A percentile compares a stretch with the other conserved stretches of the same genome.
Conservation (phyloP, 23 tunicate species). For the Pegea sp. region DNA sequence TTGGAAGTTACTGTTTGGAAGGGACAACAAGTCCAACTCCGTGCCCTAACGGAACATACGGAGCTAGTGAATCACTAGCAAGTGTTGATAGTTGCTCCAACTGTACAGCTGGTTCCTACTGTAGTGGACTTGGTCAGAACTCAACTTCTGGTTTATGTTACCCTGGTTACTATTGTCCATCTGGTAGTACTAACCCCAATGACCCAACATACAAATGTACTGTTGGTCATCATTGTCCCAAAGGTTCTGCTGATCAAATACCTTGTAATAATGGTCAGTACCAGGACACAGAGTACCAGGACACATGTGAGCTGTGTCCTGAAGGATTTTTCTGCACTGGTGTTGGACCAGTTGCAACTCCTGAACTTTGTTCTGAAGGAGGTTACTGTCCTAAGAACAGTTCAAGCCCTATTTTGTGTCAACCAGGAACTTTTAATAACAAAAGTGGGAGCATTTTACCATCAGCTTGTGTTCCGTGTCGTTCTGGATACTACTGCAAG, state of each 20-base stretch:
- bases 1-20: conserved; percentile 62
- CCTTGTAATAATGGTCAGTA: conserved; percentile 54
- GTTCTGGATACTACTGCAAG: conserved; percentile 41
- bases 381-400: conserved; percentile 21
- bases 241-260: conserved; percentile 14
- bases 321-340: conserved; percentile 54
- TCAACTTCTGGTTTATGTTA: conserved; percentile 20
- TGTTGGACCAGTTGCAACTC: conserved; percentile 16
- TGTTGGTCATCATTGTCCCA: conserved; percentile 44
- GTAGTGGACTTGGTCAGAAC: conserved; percentile 28
- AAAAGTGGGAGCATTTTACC: conserved; percentile 6
- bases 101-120: conserved; percentile 49
- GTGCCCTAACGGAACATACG: conserved; percentile 77
- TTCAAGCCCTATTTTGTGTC: conserved; percentile 22
- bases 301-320: conserved; percentile 37
- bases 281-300: conserved; percentile 28
- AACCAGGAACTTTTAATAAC: conserved; percentile 56
- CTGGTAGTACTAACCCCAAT: conserved; percentile 9
- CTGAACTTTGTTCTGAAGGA: conserved; percentile 25
- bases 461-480: conserved; percentile 29
- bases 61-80: conserved; percentile 1
- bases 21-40: conserved; percentile 32
- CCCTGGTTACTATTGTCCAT: conserved; percentile 75
- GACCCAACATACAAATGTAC: conserved; percentile 10
- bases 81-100: conserved; percentile 9